Evolutionary conservation across 2,797 vertebrate genomes (phyloP).

Genomic region (Sebastes dallii): DNA sequence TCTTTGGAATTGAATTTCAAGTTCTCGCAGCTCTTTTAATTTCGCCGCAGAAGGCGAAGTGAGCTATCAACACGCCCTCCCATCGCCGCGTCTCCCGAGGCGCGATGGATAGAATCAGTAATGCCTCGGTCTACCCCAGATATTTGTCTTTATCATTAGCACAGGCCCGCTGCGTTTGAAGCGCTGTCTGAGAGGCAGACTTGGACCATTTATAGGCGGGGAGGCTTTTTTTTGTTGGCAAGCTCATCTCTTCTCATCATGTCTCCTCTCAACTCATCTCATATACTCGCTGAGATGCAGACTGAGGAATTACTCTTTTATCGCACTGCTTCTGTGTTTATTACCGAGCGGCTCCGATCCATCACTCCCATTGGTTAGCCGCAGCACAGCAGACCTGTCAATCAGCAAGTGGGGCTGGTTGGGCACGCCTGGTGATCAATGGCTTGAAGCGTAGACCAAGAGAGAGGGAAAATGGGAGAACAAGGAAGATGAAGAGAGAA

Average conservation of each 20-base stretch:
- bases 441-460: conserved; percentile 22
- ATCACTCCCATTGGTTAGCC: conserved; percentile 70
- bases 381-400: conserved; percentile 54
- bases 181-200: conserved; percentile 35
- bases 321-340: conserved; percentile 48
- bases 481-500: neutral
- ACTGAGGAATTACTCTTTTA: conserved; percentile 69
- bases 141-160: conserved; percentile 75
- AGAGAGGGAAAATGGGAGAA: neutral
- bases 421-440: conserved; percentile 35
- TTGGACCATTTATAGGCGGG: conserved; percentile 67
- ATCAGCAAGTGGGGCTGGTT: conserved; percentile 11
- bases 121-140: conserved; percentile 52
- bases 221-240: conserved; percentile 42
- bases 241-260: conserved; percentile 49
- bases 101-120: conserved; percentile 73
- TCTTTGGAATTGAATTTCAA: conserved; percentile 74
- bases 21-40: conserved; percentile 62
- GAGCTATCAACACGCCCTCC: conserved; percentile 50
- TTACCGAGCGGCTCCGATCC: conserved; percentile 52
- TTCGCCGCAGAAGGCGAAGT: conserved; percentile 41
- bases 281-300: conserved; percentile 37
- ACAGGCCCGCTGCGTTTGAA: conserved; percentile 63
- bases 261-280: conserved; percentile 47
- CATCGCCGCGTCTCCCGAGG: conserved; percentile 32